These are phyloP conservation scores for Anodontia alba DNA, from an alignment of 2,888 invertebrate species.

Conservation along the genomic window DNA sequence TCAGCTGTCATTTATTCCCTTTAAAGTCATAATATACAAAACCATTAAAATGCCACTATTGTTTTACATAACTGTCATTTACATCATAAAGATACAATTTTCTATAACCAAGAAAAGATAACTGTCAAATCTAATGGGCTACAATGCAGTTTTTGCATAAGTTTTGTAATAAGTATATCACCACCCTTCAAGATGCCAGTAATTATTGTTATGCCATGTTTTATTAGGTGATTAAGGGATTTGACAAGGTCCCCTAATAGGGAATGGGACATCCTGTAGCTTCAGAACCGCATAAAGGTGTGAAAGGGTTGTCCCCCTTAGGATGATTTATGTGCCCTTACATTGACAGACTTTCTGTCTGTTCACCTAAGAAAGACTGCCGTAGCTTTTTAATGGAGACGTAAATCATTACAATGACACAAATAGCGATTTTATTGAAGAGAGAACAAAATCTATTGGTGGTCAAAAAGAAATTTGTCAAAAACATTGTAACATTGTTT, in stretches of 20 bases:
- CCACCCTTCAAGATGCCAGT: conserved; percentile 52
- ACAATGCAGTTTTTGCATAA: conserved; percentile 3
- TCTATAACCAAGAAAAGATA: conserved; percentile 25
- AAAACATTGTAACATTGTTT: conserved; percentile 1
- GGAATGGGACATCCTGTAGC: conserved; percentile 27
- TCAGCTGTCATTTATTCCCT: neutral
- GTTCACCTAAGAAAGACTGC: conserved; percentile 52
- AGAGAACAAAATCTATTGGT: conserved; percentile 17
- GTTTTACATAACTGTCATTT: neutral
- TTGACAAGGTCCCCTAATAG: conserved; percentile 13
- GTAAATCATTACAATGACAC: conserved; percentile 51
- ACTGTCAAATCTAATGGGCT: conserved; percentile 37
- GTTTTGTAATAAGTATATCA: conserved; percentile 1
- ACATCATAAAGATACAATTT: conserved; percentile 13
- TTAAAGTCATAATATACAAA: neutral
- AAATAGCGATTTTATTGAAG: conserved; percentile 1
- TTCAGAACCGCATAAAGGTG: conserved; percentile 53
- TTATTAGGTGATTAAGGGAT: conserved; percentile 26
- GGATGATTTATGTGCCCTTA: conserved; percentile 54
- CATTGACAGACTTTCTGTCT: conserved; percentile 41
- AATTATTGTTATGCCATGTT: conserved; percentile 25
- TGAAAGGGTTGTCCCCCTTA: conserved; percentile 31
- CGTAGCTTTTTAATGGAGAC: conserved; percentile 46
- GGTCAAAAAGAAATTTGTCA: conserved; percentile 17
- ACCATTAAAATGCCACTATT: conserved; percentile 14